These are phyloP conservation scores for Pheosia gnoma DNA, from an alignment of 2,888 invertebrate genomes.

Conservation along the genomic window DNA sequence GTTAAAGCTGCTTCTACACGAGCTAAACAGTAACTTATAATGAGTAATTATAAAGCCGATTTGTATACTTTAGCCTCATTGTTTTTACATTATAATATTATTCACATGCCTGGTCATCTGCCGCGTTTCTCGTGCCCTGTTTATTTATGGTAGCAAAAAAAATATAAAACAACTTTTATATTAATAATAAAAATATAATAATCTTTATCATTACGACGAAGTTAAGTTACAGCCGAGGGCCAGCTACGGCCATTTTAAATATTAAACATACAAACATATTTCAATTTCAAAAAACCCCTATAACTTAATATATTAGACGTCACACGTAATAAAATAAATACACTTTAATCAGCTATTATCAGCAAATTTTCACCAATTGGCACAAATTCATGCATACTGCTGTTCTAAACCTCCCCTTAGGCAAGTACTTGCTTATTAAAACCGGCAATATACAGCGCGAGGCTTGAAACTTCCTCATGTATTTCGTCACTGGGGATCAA, in stretches of 20 bases:
- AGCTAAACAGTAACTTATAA: not conserved
- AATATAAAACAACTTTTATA: too few relatives aligned
- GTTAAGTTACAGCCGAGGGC: too few relatives aligned
- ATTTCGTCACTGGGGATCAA: slow-evolving; percentile 1
- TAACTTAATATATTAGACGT: not conserved
- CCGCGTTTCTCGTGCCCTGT: too few relatives aligned
- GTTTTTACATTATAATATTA: too few relatives aligned
- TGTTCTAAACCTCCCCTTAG: not conserved
- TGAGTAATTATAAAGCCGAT: not conserved
- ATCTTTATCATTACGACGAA: too few relatives aligned
- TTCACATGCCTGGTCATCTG: too few relatives aligned
- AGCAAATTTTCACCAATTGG: not conserved
- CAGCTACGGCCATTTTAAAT: too few relatives aligned
- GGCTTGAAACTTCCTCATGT: not conserved
- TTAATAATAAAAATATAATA: too few relatives aligned
- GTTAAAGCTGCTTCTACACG: not conserved
- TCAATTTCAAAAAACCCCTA: too few relatives aligned
- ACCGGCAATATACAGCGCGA: not conserved
- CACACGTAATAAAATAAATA: not conserved
- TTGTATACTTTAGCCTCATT: too few relatives aligned
- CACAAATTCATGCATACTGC: not conserved
- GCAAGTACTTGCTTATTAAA: not conserved
- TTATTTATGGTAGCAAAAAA: too few relatives aligned
- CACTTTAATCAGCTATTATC: not conserved
- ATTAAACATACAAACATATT: too few relatives aligned